Evolutionary conservation across 2,888 invertebrate species (phyloP).

Genomic region (Acrobasis repandana): DNA sequence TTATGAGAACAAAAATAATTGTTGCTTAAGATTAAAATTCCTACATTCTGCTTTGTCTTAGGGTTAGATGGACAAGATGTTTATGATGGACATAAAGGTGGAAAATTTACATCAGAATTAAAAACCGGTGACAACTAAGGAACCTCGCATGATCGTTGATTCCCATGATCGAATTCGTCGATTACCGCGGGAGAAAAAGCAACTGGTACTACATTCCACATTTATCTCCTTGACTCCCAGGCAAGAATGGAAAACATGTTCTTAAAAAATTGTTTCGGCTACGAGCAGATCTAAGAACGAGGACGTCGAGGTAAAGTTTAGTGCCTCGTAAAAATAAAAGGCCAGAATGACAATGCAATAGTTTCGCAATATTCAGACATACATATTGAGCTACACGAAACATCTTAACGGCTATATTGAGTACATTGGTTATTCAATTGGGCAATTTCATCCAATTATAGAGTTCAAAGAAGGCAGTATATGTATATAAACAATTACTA

Average conservation of each 20-base stretch:
- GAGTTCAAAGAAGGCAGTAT: slow-evolving; percentile 58
- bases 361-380: slow-evolving; percentile 33
- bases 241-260: neutral
- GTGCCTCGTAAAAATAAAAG: slow-evolving; percentile 33
- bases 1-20: neutral
- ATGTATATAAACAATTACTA: slow-evolving; percentile 53
- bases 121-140: too few species aligned
- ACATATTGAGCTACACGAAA: slow-evolving; percentile 1
- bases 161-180: too few species aligned
- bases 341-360: slow-evolving; percentile 31
- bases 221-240: too few species aligned
- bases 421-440: slow-evolving; percentile 53
- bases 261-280: neutral
- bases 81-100: too few species aligned
- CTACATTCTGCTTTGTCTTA: too few species aligned
- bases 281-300: neutral
- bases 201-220: too few species aligned
- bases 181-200: too few species aligned
- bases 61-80: too few species aligned
- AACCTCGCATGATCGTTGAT: too few species aligned
- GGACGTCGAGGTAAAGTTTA: slow-evolving; percentile 19
- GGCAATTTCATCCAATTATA: slow-evolving; percentile 61
- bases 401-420: slow-evolving; percentile 33
- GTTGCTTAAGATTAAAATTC: too few species aligned
- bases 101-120: too few species aligned